Evolutionary conservation across 1,140 invertebrate genomes (phyloP).

Genomic region (Pseudachorutes palmiensis): DNA sequence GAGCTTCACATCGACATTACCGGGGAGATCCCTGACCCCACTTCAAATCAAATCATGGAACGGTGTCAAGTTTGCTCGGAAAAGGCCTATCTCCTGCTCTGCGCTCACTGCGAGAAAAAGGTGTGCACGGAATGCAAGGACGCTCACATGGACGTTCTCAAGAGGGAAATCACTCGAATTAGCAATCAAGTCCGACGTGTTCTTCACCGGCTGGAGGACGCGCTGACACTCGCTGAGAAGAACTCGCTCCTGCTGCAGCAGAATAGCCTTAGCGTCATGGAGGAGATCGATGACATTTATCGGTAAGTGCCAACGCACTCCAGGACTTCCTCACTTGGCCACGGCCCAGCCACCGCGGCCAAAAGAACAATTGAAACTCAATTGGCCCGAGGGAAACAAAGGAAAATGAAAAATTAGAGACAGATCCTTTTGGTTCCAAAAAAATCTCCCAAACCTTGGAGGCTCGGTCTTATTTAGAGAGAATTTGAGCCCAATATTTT

Average conservation of each 20-base stretch:
- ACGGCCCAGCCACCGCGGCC: too few relatives aligned
- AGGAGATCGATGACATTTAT: conserved; percentile 87
- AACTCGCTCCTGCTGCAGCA: conserved; percentile 72
- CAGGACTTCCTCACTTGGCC: too few relatives aligned
- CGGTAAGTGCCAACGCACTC: conserved; percentile 22
- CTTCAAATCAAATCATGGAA: conserved; percentile 54
- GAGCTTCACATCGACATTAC: conserved; percentile 84
- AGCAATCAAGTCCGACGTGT: conserved; percentile 80
- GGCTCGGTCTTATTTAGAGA: too few relatives aligned
- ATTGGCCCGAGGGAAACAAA: too few relatives aligned
- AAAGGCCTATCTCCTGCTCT: conserved; percentile 79
- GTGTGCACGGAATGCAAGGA: conserved; percentile 82
- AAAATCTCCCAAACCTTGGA: too few relatives aligned
- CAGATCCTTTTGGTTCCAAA: too few relatives aligned
- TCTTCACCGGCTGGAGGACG: conserved; percentile 75
- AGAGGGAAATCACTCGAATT: conserved; percentile 85
- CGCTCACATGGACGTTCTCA: conserved; percentile 89
- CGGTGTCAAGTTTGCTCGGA: conserved; percentile 72
- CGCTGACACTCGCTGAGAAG: conserved; percentile 70
- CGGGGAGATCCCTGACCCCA: conserved; percentile 79
- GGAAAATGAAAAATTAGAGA: too few relatives aligned
- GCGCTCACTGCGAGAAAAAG: conserved; percentile 91
- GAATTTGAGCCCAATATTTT: too few relatives aligned
- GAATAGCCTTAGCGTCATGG: conserved; percentile 73
- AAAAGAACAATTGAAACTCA: not conserved